Conservation (phyloP, 2,797 vertebrate species). For the Helostoma temminkii region DNA sequence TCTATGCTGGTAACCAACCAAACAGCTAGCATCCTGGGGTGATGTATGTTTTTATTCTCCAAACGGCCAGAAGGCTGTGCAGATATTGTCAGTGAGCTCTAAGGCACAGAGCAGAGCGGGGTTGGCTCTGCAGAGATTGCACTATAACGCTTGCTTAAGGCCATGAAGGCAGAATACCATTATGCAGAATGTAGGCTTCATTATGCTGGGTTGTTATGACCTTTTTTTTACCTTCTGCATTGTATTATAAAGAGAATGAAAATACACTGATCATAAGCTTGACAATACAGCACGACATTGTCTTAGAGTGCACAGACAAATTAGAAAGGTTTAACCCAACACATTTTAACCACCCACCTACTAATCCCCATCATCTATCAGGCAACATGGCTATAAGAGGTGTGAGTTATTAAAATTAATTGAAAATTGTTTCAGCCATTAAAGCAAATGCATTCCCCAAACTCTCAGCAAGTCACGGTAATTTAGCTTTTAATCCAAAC, state of each 20-base stretch:
- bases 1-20: conserved; percentile 15
- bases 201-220: conserved; percentile 42
- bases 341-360: conserved; percentile 27
- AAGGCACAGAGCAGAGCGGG: conserved; percentile 47
- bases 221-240: conserved; percentile 27
- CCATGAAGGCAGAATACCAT: conserved; percentile 51
- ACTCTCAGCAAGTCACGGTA: conserved; percentile 21
- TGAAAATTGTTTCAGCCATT: conserved; percentile 46
- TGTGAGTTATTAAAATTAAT: conserved; percentile 55
- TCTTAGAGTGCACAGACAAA: conserved; percentile 16
- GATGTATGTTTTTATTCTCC: conserved; percentile 64
- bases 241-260: conserved; percentile 37
- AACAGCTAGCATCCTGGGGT: conserved; percentile 37
- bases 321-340: conserved; percentile 22
- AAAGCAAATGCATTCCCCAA: conserved; percentile 37
- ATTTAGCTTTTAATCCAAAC: conserved; percentile 35
- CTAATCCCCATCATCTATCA: conserved; percentile 60
- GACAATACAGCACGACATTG: conserved; percentile 1
- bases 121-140: conserved; percentile 64
- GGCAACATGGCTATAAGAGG: conserved; percentile 23
- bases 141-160: conserved; percentile 49
- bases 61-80: conserved; percentile 66
- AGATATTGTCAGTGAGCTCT: conserved; percentile 65
- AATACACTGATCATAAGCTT: conserved; percentile 44
- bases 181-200: conserved; percentile 60